phyloP scores from a whole-genome alignment of 2,888 invertebrate species.

The Aradus depressus region DNA sequence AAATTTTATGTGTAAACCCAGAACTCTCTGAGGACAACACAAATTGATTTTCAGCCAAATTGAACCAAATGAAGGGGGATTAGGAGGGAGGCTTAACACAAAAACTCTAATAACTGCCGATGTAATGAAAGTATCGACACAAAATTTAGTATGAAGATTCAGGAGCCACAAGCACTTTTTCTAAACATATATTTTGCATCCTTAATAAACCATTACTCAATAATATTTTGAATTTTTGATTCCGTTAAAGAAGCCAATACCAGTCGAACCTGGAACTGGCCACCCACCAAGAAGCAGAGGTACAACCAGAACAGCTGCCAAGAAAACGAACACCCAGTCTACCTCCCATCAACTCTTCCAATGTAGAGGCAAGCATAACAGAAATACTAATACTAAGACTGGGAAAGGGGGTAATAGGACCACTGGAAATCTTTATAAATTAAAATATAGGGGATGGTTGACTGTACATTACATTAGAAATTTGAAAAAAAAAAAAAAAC shows the following conservation, averaged over 20 bases:
- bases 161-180: too few relatives aligned
- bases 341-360: conserved; percentile 46
- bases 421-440: too few relatives aligned
- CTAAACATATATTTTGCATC: neutral
- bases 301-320: conserved; percentile 8
- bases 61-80: too few relatives aligned
- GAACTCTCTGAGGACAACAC: too few relatives aligned
- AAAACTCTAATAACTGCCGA: too few relatives aligned
- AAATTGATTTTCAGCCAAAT: too few relatives aligned
- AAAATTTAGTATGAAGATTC: too few relatives aligned
- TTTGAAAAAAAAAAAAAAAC: too few relatives aligned
- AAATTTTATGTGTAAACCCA: too few relatives aligned
- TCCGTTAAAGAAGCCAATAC: conserved; percentile 48
- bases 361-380: neutral
- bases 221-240: neutral
- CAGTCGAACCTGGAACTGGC: conserved; percentile 11
- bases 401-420: too few relatives aligned
- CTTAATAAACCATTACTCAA: neutral
- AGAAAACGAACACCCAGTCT: conserved; percentile 43
- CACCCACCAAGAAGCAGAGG: conserved; percentile 4
- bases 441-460: neutral
- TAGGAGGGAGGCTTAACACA: too few relatives aligned
- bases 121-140: too few relatives aligned
- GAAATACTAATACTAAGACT: neutral
- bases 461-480: neutral